phyloP scores from a whole-genome alignment of 64 coral and sea anemone species.

The Montipora capricornis region DNA sequence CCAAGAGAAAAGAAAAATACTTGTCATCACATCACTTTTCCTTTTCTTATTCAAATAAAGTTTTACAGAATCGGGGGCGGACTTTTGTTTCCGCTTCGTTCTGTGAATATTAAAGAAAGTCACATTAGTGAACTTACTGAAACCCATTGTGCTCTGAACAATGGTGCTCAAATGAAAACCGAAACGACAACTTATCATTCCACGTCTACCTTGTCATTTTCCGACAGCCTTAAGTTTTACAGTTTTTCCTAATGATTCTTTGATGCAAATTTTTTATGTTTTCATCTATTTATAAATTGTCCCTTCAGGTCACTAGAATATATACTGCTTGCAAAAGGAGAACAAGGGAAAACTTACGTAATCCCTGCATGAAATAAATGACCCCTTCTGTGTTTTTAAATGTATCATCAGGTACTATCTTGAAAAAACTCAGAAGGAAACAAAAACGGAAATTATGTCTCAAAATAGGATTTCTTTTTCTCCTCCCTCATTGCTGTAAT shows the following conservation, averaged over 20 bases:
- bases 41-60: constrained; percentile 17
- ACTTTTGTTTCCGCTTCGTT: constrained; percentile 33
- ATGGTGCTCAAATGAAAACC: background rate
- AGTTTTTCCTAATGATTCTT: background rate
- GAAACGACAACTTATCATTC: background rate
- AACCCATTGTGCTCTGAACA: background rate
- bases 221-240: background rate
- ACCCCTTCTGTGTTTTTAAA: background rate
- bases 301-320: background rate
- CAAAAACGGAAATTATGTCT: background rate
- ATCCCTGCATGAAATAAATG: constrained; percentile 9
- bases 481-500: background rate
- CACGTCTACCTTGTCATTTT: background rate
- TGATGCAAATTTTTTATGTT: constrained; percentile 41
- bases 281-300: constrained; percentile 7
- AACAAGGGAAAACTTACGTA: constrained; percentile 22
- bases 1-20: background rate
- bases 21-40: background rate
- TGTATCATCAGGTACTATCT: background rate
- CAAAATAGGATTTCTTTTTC: background rate
- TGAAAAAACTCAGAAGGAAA: background rate
- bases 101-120: background rate
- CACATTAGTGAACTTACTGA: background rate
- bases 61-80: constrained; percentile 18
- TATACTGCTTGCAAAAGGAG: background rate